Evolutionary conservation across 2,797 vertebrate genomes (phyloP), one percentile per base, ranked within the genome.

Genomic region (Pseudomugil gertrudae): DNA sequence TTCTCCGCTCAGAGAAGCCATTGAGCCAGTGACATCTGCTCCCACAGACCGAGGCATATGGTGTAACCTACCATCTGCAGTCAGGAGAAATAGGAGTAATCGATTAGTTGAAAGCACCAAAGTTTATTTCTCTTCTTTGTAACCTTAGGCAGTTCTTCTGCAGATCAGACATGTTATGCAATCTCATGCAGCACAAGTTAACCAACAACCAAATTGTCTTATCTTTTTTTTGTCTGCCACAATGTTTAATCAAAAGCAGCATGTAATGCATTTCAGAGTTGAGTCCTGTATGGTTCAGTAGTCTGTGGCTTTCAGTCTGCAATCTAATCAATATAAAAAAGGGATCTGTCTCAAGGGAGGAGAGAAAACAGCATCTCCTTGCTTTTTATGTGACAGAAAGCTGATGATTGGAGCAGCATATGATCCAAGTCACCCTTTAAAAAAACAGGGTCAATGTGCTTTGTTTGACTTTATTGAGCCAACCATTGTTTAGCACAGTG

Each of bases 11-110:
- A 97, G 91, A 58, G 95, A 93, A 54, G 90, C 92, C 86, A 91
- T 65, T 43, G 95, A 91, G 53, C 93, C 57, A 40, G 87, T 92
- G 78, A 96, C 90, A 80, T 99, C 97, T 0, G 95, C 94, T 0
- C 95, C 95, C 4, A 95, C 95, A 30, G 97, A 98, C 29, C 95
- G 95, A 0, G 96, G 94, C 5, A 92, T 92, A 0, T 97, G 96
- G 76, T 92, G 91, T 50, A 93, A 94, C 85, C 97, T 94, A 73
- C 96, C 92, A 74, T 98, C 98, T 99, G 92, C 35, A 66, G 54
- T 68, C 36, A 66, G 59, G 40, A 79, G 62, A 79, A 74, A 59
- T 30, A 53, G 23, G 59, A 72, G 63, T 61, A 69, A 84, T 68
- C 74, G 76, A 82, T 84, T 52, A 59, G 67, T 78, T 63, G 38